Evolutionary conservation across 1,140 invertebrate genomes (phyloP).

Genomic region (Metaphire vulgaris): DNA sequence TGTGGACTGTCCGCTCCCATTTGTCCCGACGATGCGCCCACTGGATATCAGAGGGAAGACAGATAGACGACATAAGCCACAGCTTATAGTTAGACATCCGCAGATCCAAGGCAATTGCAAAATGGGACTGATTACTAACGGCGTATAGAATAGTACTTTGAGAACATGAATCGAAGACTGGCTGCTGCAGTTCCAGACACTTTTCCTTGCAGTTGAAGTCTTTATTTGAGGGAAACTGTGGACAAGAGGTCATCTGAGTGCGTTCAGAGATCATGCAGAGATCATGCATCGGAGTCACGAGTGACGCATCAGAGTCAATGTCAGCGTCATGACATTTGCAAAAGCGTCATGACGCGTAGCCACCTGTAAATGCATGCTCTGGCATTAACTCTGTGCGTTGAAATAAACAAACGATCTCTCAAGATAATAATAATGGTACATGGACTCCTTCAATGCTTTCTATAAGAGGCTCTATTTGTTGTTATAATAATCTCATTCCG

Average conservation of each 20-base stretch:
- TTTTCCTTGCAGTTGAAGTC: too few relatives aligned
- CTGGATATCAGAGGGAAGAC: background rate
- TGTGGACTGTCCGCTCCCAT: background rate
- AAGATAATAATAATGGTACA: too few relatives aligned
- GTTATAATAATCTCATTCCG: too few relatives aligned
- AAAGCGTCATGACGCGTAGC: background rate
- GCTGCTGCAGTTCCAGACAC: background rate
- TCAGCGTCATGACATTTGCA: background rate
- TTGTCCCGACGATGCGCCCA: background rate
- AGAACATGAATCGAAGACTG: background rate
- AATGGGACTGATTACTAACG: too few relatives aligned
- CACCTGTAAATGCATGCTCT: background rate
- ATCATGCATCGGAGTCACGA: background rate
- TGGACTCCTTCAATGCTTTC: too few relatives aligned
- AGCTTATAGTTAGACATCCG: background rate
- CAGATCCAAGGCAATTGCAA: too few relatives aligned
- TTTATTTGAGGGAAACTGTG: too few relatives aligned
- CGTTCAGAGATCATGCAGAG: background rate
- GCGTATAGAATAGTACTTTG: too few relatives aligned
- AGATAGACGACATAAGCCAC: background rate
- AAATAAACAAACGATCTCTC: background rate
- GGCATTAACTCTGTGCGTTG: background rate
- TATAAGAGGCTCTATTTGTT: too few relatives aligned
- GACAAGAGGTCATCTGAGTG: too few relatives aligned
- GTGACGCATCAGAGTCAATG: background rate